Conservation (phyloP, 2,113 vertebrate genomes). For the Pterocles burchelli region DNA sequence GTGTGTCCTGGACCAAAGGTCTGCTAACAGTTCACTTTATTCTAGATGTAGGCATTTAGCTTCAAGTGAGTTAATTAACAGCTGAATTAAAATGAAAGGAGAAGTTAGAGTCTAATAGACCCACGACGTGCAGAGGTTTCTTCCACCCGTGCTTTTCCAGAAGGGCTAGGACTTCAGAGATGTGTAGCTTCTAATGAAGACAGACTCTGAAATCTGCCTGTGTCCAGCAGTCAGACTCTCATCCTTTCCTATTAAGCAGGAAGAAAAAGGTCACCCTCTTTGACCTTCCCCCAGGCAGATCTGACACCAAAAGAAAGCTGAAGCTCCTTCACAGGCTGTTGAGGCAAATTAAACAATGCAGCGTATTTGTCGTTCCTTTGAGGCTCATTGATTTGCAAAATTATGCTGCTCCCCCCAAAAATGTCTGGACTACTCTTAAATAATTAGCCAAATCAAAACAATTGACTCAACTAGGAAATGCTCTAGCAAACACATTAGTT, state of each 20-base stretch:
- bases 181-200: background rate
- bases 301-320: background rate
- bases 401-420: background rate
- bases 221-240: background rate
- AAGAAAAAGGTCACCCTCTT: background rate
- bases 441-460: conserved; percentile 16
- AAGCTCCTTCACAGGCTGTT: background rate
- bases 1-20: background rate
- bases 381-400: conserved; percentile 10
- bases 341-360: background rate
- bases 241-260: background rate
- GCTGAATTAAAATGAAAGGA: background rate
- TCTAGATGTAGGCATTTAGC: background rate
- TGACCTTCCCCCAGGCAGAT: background rate
- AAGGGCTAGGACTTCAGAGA: background rate
- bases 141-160: background rate
- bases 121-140: background rate
- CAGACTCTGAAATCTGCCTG: background rate
- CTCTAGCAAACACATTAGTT: background rate
- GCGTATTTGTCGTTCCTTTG: background rate
- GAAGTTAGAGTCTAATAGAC: background rate
- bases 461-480: background rate
- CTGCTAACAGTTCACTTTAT: background rate
- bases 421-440: background rate
- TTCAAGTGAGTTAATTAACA: background rate